Evolutionary conservation across 2,113 vertebrate genomes (phyloP).

Genomic region (Elgaria multicarinata): DNA sequence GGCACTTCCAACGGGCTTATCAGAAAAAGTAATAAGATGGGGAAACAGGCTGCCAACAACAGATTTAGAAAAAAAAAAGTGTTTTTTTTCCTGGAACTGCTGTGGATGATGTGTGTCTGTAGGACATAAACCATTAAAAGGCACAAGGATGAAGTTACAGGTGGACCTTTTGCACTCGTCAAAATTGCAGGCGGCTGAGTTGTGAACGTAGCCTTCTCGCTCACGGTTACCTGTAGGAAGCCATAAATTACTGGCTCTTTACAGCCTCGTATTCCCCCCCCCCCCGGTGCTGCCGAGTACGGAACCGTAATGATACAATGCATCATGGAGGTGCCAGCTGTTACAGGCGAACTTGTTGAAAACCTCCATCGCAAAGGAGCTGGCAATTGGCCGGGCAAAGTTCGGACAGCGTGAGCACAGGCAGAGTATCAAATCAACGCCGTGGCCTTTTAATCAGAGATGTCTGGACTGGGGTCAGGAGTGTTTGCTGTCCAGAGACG

Average conservation of each 20-base stretch:
- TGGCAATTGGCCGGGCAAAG: not conserved
- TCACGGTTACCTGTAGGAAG: not conserved
- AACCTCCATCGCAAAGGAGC: not conserved
- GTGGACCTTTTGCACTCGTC: not conserved
- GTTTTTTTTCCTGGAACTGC: rapidly evolving
- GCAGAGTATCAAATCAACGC: not conserved
- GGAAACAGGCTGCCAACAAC: not conserved
- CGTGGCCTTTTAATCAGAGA: not conserved
- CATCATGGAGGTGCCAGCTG: rapidly evolving
- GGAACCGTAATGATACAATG: rapidly evolving
- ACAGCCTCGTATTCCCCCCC: too few relatives aligned
- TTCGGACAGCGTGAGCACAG: too few relatives aligned
- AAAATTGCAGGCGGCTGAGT: not conserved
- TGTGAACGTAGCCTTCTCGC: not conserved
- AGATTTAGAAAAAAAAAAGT: not conserved
- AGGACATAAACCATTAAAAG: rapidly evolving
- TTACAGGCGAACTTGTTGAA: rapidly evolving
- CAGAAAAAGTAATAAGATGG: not conserved
- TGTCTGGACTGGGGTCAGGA: not conserved
- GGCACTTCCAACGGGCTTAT: not conserved
- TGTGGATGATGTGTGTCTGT: rapidly evolving
- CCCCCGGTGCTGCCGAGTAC: rapidly evolving
- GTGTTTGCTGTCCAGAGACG: too few relatives aligned
- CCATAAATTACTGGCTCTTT: not conserved
- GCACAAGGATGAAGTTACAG: rapidly evolving